phyloP scores from a whole-genome alignment of 2,888 invertebrate genomes.

The Lasioglossum lativentre region DNA sequence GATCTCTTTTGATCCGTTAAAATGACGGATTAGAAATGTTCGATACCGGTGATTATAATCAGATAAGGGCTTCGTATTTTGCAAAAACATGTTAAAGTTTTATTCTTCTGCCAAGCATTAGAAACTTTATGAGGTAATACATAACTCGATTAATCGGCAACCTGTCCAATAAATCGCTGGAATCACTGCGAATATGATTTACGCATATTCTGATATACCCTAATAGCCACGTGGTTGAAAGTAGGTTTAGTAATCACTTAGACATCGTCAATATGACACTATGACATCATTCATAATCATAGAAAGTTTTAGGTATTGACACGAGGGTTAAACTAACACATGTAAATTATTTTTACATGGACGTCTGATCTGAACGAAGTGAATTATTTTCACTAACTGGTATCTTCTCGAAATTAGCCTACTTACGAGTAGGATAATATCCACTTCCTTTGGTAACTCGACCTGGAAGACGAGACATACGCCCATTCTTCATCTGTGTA shows the following conservation, averaged over 20 bases:
- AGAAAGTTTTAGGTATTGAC: not conserved
- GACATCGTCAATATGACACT: not conserved
- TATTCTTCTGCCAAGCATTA: not conserved
- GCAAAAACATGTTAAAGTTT: not conserved
- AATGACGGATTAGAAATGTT: not conserved
- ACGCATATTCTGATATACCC: not conserved
- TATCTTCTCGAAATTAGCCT: not conserved
- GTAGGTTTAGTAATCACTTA: not conserved
- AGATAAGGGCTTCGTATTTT: not conserved
- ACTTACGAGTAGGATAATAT: not conserved
- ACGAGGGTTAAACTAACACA: not conserved
- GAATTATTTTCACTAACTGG: not conserved
- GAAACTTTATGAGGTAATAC: not conserved
- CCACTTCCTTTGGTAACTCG: not conserved
- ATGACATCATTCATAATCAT: too few species aligned
- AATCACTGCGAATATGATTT: not conserved
- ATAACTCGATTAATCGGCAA: not conserved
- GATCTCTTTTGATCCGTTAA: not conserved
- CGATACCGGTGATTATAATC: not conserved
- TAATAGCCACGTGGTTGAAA: not conserved
- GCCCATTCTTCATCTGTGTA: not conserved
- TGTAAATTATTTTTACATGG: not conserved
- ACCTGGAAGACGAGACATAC: not conserved
- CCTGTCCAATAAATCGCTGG: not conserved
- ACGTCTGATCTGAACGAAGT: not conserved